Conservation (phyloP, 2,888 invertebrate species). For the Ornithoptera priamus region DNA sequence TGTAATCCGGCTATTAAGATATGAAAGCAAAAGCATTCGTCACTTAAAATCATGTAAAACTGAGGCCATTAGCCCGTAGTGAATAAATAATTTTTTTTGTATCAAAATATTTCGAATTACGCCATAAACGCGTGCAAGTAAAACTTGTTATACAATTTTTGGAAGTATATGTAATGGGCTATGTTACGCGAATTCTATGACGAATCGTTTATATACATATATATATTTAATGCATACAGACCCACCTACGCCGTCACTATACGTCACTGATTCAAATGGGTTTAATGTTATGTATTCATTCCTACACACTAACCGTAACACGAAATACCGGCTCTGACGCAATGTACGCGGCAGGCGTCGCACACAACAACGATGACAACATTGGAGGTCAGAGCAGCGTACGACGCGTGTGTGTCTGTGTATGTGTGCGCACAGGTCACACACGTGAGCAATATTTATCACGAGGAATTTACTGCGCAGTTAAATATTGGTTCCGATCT, state of each 20-base stretch:
- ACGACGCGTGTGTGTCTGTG: not conserved
- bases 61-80: no score
- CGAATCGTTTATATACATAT: not conserved
- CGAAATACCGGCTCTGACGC: not conserved
- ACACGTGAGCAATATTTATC: not conserved
- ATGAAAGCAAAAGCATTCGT: no score
- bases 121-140: not conserved
- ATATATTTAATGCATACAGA: not conserved
- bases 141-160: not conserved
- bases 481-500: constrained; percentile 1
- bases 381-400: not conserved
- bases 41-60: no score
- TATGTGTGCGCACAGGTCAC: not conserved
- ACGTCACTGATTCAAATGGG: not conserved
- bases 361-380: not conserved
- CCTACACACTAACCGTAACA: not conserved
- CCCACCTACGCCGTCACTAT: not conserved
- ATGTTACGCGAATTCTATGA: not conserved
- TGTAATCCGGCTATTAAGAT: no score
- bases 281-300: not conserved
- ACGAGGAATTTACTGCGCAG: not conserved
- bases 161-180: not conserved
- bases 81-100: not conserved
- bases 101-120: not conserved
- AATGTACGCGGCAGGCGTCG: not conserved